Evolutionary conservation across 1,140 invertebrate species (phyloP), one percentile per base, ranked within the genome.

Genomic region (Bombus polaris): DNA sequence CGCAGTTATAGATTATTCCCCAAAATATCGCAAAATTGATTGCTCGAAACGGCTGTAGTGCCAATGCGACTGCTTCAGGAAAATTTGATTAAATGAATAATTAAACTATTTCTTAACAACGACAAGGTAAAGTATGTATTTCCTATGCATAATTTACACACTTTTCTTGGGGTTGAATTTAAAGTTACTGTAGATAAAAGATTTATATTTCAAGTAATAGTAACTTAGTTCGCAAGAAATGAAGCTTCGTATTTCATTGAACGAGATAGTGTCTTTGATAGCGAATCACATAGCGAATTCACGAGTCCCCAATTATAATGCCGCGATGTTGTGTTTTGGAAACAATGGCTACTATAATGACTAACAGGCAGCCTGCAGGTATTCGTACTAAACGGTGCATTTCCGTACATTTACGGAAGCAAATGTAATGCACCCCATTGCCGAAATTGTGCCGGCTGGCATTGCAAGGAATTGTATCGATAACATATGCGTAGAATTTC

Each of bases 241-340:
- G 62, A 47, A 39, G 42, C 71, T 28, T 39, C 74, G 77, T 57
- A 22, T 72, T 71, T 53, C 76, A 68, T 90, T 85, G 75, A 90
- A 82, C 71, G 62, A 77, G 68, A 13, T 47, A 18, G 59, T 59
- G 65, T 90, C 70, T 68, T 78, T 53, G 65, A n/a, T 18, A 77
- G 28, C n/a, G 77, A 83, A 80, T 87, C 87, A 32, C 32, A 42
- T 6, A 35, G 57, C 59, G n/a, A 74, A 80, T 89, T 74, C 82
- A 42, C 42, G 68, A 15, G n/a, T 53, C 32, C 32, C 66, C 73
- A 82, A 88, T 89, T 89, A 86, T 89, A 89, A 90, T 89, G 57
- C 59, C 65, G 53, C 74, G 44, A 74, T 75, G 81, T 81, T 84
- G 71, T 82, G 35, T 85, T 76, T 62, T 47, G 66, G 44, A 81